Percentiles rank a stretch among this genome's conserved stretches.
phyloP scores from a whole-genome alignment of 2,888 invertebrate genomes.

The Abrostola tripartita region DNA sequence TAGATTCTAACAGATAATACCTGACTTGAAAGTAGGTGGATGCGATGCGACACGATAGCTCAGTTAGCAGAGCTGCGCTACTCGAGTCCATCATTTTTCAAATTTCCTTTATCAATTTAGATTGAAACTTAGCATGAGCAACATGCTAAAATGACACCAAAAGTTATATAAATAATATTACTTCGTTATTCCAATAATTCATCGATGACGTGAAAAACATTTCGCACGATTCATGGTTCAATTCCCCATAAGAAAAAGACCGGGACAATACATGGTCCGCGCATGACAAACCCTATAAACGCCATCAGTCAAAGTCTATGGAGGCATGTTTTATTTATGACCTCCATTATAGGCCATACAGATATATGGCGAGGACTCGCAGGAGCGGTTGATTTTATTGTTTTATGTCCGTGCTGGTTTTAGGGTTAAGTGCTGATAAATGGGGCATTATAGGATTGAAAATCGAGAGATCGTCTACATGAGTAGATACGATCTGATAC shows the following conservation, averaged over 20 bases:
- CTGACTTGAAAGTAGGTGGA: too few species aligned
- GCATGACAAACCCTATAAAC: conserved; percentile 62
- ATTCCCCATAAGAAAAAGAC: conserved; percentile 27
- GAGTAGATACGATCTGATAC: background rate
- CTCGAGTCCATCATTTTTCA: too few species aligned
- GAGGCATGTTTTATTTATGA: conserved; percentile 66
- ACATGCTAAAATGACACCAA: too few species aligned
- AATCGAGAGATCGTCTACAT: background rate
- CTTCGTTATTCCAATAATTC: background rate
- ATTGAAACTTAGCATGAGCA: too few species aligned
- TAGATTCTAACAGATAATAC: too few species aligned
- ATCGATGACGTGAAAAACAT: conserved; percentile 1
- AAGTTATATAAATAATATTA: too few species aligned
- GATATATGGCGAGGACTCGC: conserved; percentile 50
- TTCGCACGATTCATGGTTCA: background rate
- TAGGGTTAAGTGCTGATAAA: conserved; percentile 39
- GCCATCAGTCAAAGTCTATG: conserved; percentile 65
- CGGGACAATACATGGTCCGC: conserved; percentile 19
- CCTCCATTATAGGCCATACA: conserved; percentile 55
- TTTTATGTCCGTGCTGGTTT: conserved; percentile 49
- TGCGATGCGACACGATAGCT: too few species aligned
- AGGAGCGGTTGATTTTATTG: conserved; percentile 53
- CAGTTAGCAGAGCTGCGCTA: too few species aligned
- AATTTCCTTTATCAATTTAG: too few species aligned
- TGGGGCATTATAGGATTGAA: conserved; percentile 14